phyloP scores from a whole-genome alignment of 2,888 invertebrate species.

The Trichacis sp. region DNA sequence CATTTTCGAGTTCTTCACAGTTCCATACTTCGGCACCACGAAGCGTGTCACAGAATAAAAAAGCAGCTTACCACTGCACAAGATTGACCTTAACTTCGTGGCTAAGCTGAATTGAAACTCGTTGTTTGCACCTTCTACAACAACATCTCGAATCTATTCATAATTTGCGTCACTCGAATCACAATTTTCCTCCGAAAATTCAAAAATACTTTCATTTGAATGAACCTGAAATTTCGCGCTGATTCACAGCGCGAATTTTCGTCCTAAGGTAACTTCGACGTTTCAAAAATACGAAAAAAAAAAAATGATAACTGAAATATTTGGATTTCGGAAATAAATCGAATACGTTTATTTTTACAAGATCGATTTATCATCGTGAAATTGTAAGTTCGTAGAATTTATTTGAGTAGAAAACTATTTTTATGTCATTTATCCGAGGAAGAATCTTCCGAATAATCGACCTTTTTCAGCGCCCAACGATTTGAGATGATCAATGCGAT shows the following conservation, averaged over 20 bases:
- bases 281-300: neutral
- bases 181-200: constrained; percentile 3
- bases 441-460: neutral
- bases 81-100: constrained; percentile 16
- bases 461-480: neutral
- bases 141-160: constrained; percentile 5
- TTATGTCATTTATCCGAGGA: no score
- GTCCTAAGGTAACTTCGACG: neutral
- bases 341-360: no score
- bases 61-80: constrained; percentile 17
- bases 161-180: neutral
- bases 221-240: no score
- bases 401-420: no score
- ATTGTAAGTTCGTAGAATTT: no score
- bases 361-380: no score
- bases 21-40: constrained; percentile 19
- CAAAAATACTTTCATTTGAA: constrained; percentile 12
- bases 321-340: neutral
- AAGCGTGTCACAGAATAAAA: constrained; percentile 8
- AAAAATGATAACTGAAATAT: no score
- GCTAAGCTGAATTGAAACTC: neutral
- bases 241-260: no score
- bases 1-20: constrained; percentile 31
- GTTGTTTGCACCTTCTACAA: neutral
- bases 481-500: neutral